Evolutionary conservation across 35 echinoderm and acorn worm species (phyloP), one percentile per base, ranked within the genome.

Genomic region (Apostichopus parvimensis): DNA sequence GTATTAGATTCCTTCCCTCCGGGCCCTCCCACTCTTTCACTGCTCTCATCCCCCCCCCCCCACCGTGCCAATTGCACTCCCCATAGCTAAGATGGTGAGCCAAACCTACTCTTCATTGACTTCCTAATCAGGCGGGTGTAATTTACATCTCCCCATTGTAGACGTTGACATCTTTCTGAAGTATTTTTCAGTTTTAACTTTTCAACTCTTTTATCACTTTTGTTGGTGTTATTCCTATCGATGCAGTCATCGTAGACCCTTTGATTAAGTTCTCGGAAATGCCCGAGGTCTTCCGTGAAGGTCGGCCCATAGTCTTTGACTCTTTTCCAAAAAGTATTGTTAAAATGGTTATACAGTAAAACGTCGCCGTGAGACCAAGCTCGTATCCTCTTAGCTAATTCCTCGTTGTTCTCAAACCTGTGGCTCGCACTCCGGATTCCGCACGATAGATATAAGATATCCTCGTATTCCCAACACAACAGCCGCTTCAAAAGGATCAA

Each of bases 361-460:
- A 91, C 92, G 45, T 99, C 97, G 1, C 90, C 97, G 11, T 78
- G 61, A 61, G 96, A 96, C 97, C 97, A 99, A 28, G 77, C 20
- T 45, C 73, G 53, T 15, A 99, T 90, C 5, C 72, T 15, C 6
- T 64, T 53, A 1, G 56, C 82, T 8, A 64, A n/a, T 14, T 56
- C 23, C 78, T 91, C 53, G 57, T 11, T 17, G 59, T 52, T 13
- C 82, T 79, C 4, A 99, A 25, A 2, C 22, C 58, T 61, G 12
- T 61, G 58, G 78, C 22, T 85, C 18, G 26, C 28, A 24, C 28
- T 78, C 17, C 28, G 25, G 14, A 62, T 20, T 53, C 92, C 94
- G 15, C 83, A 77, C 1, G 87, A 91, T 54, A 95, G 22, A 57
- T 95, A 93, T 8, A 93, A 78, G 6, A 97, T 97, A 79, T 97